Base-by-base conservation (phyloP, 2,797 vertebrate species). In the Huso huso region DNA sequence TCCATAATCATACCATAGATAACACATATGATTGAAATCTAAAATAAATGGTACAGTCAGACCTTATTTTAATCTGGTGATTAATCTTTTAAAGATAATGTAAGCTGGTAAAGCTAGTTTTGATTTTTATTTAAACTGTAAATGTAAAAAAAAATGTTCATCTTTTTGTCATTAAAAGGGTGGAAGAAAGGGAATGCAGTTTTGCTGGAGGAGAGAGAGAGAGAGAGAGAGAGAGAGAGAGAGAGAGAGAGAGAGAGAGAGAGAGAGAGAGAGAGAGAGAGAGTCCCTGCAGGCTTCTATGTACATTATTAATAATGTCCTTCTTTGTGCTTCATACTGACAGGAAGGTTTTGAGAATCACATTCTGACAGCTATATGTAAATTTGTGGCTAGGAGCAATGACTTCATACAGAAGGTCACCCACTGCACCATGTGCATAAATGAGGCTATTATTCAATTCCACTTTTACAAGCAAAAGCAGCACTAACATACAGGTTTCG, bases 391-490 rank as follows among this genome's bases (percentile, higher is more conserved):
- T 86, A 84, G 84, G 86, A 85, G 87, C 88, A 74, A 80, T 55
- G 84, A 85, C 87, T 89, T 86, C 86, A 85, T 78, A 87, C 81
- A 87, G 86, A 90, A 89, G 88, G 88, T 90, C 88, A 89, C 80
- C 82, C 80, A 70, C 82, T 73, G 87, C 87, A 83, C 75, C 6
- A 77, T 74, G 77, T 80, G 82, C 84, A 80, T 85, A 86, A 88
- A 89, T 81, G 81, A 82, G 83, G 74, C 81, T 82, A 88, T 89
- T 85, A 87, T 90, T 86, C 84, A 82, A 83, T 81, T 78, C 77
- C 79, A 83, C 80, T 81, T 88, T 88, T 87, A 89, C 84, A 85
- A 79, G 79, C 76, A 75, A 10, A 63, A 65, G 63, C 70, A 65
- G 63, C 58, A 68, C 63, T 49, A 66, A 58, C 67, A 59, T 49